phyloP scores from a whole-genome alignment of 2,113 vertebrate species.

The Stigmatopora argus region DNA sequence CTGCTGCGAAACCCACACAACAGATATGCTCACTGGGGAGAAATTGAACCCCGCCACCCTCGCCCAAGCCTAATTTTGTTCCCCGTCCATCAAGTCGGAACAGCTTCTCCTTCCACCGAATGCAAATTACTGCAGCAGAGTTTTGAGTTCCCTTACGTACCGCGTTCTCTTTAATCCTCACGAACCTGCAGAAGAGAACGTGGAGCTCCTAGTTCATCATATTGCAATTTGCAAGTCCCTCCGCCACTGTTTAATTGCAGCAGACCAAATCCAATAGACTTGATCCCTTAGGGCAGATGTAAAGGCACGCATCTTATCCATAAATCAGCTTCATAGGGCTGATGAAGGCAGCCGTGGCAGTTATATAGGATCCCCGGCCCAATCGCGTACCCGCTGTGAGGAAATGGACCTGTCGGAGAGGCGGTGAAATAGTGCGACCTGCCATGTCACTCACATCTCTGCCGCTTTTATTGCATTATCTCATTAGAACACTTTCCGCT shows the following conservation, averaged over 20 bases:
- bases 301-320: conserved; percentile 46
- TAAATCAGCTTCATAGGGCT: conserved; percentile 47
- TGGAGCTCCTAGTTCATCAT: conserved; percentile 33
- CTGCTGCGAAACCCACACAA: conserved; percentile 52
- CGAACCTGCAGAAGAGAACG: conserved; percentile 2
- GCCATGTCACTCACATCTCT: conserved; percentile 43
- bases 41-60: conserved; percentile 45
- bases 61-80: conserved; percentile 42
- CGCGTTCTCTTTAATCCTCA: conserved; percentile 3
- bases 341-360: conserved; percentile 47
- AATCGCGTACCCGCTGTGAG: conserved; percentile 40
- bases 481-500: conserved; percentile 37
- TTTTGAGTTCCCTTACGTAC: neutral
- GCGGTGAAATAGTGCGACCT: conserved; percentile 57
- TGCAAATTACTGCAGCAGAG: neutral
- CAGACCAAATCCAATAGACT: conserved; percentile 57
- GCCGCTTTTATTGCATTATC: conserved; percentile 66
- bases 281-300: conserved; percentile 36
- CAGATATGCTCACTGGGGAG: conserved; percentile 40
- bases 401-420: conserved; percentile 59
- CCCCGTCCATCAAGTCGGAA: conserved; percentile 41
- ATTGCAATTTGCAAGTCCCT: conserved; percentile 22
- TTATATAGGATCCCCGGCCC: conserved; percentile 50
- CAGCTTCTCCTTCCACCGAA: conserved; percentile 14
- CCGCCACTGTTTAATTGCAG: conserved; percentile 51